Conservation (phyloP, 2,797 vertebrate species). For the Hapalemur alaotrensis region DNA sequence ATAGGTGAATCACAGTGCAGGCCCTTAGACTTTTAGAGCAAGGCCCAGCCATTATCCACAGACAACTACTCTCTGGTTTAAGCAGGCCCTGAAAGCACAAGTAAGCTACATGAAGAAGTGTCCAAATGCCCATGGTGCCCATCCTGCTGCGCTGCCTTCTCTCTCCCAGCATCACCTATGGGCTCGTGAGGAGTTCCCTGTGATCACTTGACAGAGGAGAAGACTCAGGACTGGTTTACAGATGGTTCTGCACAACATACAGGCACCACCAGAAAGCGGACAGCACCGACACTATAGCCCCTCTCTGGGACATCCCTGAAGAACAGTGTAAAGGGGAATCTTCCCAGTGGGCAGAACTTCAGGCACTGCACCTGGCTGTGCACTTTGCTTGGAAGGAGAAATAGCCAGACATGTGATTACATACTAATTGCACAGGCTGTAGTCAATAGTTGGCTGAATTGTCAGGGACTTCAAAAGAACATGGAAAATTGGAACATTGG, state of each 20-base stretch:
- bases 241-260: not conserved
- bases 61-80: not conserved
- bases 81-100: not conserved
- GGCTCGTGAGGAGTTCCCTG: not conserved
- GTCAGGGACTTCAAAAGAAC: not conserved
- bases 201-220: not conserved
- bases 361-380: no score
- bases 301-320: not conserved
- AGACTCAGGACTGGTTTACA: not conserved
- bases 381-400: not conserved
- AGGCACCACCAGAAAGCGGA: not conserved
- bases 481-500: not conserved
- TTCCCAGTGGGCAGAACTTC: not conserved
- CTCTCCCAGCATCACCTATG: not conserved
- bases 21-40: not conserved
- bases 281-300: not conserved
- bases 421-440: not conserved
- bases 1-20: not conserved
- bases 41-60: not conserved
- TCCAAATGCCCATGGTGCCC: not conserved
- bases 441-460: not conserved
- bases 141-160: not conserved
- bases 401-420: not conserved
- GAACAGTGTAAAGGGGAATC: not conserved
- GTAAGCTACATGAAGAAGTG: not conserved